These are phyloP conservation scores for Osmoderma eremita DNA, from an alignment of 2,888 invertebrate genomes.

Conservation along the genomic window DNA sequence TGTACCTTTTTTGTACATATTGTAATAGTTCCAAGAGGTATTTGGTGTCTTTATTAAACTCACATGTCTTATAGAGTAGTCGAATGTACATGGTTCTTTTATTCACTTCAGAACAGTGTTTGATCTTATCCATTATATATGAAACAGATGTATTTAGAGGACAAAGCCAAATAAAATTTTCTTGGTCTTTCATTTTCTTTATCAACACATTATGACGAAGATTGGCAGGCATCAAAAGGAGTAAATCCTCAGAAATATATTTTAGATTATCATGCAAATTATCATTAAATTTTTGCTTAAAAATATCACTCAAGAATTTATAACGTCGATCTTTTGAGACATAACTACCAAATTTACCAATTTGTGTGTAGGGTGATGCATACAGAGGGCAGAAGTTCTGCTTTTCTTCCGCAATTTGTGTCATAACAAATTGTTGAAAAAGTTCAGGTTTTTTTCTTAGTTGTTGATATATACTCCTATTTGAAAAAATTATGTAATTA, in stretches of 20 bases:
- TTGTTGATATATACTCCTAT: constrained; percentile 24
- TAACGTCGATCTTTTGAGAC: constrained; percentile 22
- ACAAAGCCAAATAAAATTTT: constrained; percentile 19
- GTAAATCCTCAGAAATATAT: neutral
- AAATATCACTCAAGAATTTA: constrained; percentile 17
- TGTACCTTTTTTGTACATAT: constrained; percentile 10
- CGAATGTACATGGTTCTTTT: constrained; percentile 7
- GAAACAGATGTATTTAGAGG: constrained; percentile 19
- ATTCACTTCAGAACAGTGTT: constrained; percentile 19
- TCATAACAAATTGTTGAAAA: constrained; percentile 31
- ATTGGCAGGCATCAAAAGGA: constrained; percentile 6
- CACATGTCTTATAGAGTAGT: constrained; percentile 16
- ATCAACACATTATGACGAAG: constrained; percentile 22
- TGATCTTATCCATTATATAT: constrained; percentile 24
- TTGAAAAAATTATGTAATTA: constrained; percentile 19
- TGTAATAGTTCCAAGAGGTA: constrained; percentile 23
- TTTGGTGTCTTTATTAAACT: neutral
- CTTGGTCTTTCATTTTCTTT: constrained; percentile 13
- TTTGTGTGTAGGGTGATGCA: neutral
- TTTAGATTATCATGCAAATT: constrained; percentile 15
- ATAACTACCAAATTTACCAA: neutral
- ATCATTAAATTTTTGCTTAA: constrained; percentile 20
- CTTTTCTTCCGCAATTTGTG: constrained; percentile 29
- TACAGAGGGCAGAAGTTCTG: constrained; percentile 12
- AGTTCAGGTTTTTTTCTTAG: constrained; percentile 19